Evolutionary conservation across 2,797 vertebrate species (phyloP).

Genomic region (Oryzias sinensis): DNA sequence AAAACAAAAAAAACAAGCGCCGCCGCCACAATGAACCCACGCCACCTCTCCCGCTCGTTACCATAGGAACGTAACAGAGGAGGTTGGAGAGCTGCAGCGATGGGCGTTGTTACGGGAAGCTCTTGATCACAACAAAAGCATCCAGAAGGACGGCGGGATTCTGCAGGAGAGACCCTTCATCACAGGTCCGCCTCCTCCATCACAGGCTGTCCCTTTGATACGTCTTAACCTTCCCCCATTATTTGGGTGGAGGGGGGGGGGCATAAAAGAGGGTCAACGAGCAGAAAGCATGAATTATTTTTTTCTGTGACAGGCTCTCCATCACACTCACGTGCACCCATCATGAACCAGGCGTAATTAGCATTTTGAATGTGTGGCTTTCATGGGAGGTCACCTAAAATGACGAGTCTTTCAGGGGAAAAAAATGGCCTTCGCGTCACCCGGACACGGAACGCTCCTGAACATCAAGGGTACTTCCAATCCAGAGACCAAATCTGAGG

Average conservation of each 20-base stretch:
- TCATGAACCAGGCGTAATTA: conserved; percentile 49
- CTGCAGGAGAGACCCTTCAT: conserved; percentile 33
- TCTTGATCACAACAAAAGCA: conserved; percentile 55
- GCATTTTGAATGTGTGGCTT: conserved; percentile 37
- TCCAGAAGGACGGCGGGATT: conserved; percentile 41
- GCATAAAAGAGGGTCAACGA: conserved; percentile 42
- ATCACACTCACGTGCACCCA: conserved; percentile 20
- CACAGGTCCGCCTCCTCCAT: conserved; percentile 21
- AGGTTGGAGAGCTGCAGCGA: conserved; percentile 42
- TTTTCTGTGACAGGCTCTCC: conserved; percentile 13
- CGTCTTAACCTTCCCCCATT: conserved; percentile 22
- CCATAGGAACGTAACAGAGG: conserved; percentile 64
- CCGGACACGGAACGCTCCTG: too few species aligned
- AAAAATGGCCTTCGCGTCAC: too few species aligned
- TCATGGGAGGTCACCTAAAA: conserved; percentile 32
- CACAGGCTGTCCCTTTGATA: conserved; percentile 22
- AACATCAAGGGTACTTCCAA: too few species aligned
- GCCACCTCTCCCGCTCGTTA: conserved; percentile 54
- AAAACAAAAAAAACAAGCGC: conserved; percentile 51
- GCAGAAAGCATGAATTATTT: conserved; percentile 19
- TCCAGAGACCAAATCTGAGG: too few species aligned
- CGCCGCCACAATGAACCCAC: conserved; percentile 44
- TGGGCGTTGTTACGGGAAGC: conserved; percentile 38
- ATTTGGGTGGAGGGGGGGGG: conserved; percentile 1
- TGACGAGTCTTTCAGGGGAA: too few species aligned